These are phyloP conservation scores for western clawed frog (Xenopus tropicalis) DNA, from an alignment of 2,113 vertebrate species.

Conservation along the genomic window UCB_Xtro_10.0 CM004443.2:48991001-48991500, in stretches of 20 bases:
- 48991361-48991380: no score
- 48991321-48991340: neutral
- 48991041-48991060: constrained; percentile 11
- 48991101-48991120: constrained; percentile 32
- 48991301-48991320: no score
- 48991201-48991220: constrained; percentile 3
- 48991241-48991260: neutral
- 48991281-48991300: no score
- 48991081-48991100: constrained; percentile 26
- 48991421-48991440: no score
- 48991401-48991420: no score
- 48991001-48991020: neutral
- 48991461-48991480: no score
- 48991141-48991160: constrained; percentile 14
- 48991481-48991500: no score
- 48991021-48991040: constrained; percentile 5
- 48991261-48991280: neutral
- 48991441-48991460: no score
- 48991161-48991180: constrained; percentile 26
- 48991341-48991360: neutral
- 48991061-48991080: neutral
- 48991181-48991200: constrained; percentile 14
- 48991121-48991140: constrained; percentile 24
- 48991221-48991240: neutral
- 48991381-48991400: no score